Conservation (phyloP, 1,140 invertebrate species). For the Leptopilina clavipes region DNA sequence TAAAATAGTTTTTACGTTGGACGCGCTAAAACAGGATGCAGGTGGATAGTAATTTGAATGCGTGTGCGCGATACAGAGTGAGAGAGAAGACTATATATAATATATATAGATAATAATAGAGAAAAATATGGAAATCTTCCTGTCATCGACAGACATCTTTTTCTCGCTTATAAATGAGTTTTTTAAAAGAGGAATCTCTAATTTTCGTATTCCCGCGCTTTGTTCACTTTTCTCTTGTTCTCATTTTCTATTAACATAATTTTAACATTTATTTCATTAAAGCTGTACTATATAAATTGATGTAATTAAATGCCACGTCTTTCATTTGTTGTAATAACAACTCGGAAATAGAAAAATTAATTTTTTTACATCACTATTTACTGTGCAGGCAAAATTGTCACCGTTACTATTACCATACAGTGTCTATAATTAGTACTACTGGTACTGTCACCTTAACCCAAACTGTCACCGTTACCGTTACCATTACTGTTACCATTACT, state of each 20-base stretch:
- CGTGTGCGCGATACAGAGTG: neutral
- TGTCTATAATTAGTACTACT: no score
- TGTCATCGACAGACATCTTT: conserved; percentile 34
- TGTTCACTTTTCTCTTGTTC: neutral
- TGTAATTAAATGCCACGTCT: neutral
- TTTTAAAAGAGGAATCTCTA: conserved; percentile 28
- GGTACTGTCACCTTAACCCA: no score
- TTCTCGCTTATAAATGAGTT: conserved; percentile 33
- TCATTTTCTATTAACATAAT: neutral
- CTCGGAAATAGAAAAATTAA: no score
- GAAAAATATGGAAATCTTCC: conserved; percentile 31
- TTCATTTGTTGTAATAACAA: neutral
- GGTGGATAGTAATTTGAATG: conserved; percentile 19
- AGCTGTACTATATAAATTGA: neutral
- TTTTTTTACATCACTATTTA: no score
- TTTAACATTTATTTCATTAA: conserved; percentile 7
- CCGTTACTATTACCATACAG: no score
- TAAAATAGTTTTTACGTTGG: neutral
- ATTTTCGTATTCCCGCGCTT: neutral
- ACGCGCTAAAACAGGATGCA: conserved; percentile 21
- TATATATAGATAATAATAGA: neutral
- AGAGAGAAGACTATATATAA: no score
- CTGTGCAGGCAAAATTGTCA: no score
- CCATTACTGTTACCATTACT: no score
- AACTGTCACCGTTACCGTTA: no score